These are phyloP conservation scores for Leptosomus discolor DNA, from an alignment of 2,113 vertebrate species.

Conservation along the genomic window DNA sequence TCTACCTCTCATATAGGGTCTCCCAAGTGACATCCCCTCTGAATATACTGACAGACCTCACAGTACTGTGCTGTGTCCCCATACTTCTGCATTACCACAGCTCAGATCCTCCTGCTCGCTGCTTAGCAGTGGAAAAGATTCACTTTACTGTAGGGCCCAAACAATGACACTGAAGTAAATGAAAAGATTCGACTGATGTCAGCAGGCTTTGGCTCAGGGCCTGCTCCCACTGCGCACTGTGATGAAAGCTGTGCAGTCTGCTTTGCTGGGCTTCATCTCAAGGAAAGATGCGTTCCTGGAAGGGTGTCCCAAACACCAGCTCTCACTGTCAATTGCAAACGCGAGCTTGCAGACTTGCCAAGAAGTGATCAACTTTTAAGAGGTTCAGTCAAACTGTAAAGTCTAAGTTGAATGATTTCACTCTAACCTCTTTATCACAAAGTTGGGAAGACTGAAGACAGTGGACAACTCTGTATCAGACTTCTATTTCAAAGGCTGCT, in stretches of 20 bases:
- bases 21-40: not conserved
- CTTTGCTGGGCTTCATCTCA: not conserved
- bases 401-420: not conserved
- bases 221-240: not conserved
- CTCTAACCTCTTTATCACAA: not conserved
- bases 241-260: not conserved
- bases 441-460: not conserved
- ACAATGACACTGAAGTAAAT: not conserved
- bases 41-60: not conserved
- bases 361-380: not conserved
- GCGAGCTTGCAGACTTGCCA: not conserved
- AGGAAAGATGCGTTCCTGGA: not conserved
- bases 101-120: not conserved
- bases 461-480: not conserved
- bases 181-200: not conserved
- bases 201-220: not conserved
- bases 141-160: not conserved
- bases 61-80: not conserved
- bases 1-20: not conserved
- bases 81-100: not conserved
- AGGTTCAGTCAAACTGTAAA: not conserved
- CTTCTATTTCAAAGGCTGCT: constrained; percentile 4
- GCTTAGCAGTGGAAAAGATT: not conserved
- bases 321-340: not conserved
- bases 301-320: not conserved